A percentile compares a stretch with the other conserved stretches of the same genome.
These are phyloP conservation scores for Aphyosemion australe DNA, from an alignment of 2,113 vertebrate genomes.

Conservation along the genomic window DNA sequence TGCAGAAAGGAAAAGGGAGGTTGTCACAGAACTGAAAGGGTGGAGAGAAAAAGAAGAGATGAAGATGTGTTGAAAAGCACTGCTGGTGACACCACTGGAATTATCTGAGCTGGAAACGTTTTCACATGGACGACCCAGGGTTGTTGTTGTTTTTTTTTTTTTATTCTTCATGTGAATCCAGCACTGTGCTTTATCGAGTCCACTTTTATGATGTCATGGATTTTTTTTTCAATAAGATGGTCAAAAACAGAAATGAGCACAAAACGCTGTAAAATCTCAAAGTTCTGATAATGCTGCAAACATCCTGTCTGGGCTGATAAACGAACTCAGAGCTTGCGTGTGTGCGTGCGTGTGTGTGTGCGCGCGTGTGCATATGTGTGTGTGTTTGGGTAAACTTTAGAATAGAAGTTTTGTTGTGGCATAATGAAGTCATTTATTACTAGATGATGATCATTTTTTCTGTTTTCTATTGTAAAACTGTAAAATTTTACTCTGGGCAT, in stretches of 20 bases:
- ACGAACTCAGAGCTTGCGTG: neutral
- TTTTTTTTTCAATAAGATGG: slow-evolving; percentile 14
- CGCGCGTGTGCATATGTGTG: slow-evolving; percentile 14
- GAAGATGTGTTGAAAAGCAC: slow-evolving; percentile 43
- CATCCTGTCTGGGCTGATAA: slow-evolving; percentile 37
- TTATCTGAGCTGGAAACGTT: slow-evolving; percentile 14
- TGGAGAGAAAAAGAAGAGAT: slow-evolving; percentile 1
- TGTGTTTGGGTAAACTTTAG: slow-evolving; percentile 35
- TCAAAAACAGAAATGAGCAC: slow-evolving; percentile 24
- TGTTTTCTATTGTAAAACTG: slow-evolving; percentile 34
- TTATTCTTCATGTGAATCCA: slow-evolving; percentile 4
- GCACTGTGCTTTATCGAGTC: slow-evolving; percentile 19
- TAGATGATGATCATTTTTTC: slow-evolving; percentile 52
- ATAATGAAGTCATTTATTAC: slow-evolving; percentile 58
- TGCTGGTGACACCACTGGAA: slow-evolving; percentile 19
- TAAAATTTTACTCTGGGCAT: slow-evolving; percentile 44
- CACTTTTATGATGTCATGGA: slow-evolving; percentile 26
- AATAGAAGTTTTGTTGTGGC: slow-evolving; percentile 29
- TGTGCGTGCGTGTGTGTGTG: neutral
- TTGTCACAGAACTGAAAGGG: slow-evolving; percentile 24
- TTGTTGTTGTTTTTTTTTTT: slow-evolving; percentile 22
- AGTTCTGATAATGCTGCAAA: slow-evolving; percentile 67
- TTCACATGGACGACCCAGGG: slow-evolving; percentile 16
- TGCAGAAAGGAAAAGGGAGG: slow-evolving; percentile 21
- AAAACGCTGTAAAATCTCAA: slow-evolving; percentile 47